These are phyloP conservation scores for Cepphus grylle DNA, from an alignment of 2,113 vertebrate genomes.

Conservation along the genomic window DNA sequence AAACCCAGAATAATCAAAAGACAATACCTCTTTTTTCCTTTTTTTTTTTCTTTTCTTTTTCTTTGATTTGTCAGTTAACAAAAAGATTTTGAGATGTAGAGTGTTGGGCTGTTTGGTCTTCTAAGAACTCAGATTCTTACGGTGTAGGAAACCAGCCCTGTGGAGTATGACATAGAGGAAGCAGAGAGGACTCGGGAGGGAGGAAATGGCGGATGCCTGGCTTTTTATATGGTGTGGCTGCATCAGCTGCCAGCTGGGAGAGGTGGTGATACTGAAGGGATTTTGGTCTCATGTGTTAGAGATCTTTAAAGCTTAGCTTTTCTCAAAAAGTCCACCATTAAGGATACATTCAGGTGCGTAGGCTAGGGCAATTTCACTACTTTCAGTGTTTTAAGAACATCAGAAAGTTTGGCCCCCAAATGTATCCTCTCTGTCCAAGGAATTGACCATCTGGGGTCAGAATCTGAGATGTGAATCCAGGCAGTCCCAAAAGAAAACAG, in stretches of 20 bases:
- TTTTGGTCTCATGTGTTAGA: not conserved
- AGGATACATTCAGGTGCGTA: rapidly evolving
- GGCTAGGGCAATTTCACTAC: not conserved
- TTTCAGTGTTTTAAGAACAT: not conserved
- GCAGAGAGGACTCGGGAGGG: not conserved
- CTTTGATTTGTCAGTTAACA: not conserved
- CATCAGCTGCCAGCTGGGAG: not conserved
- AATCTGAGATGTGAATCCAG: not conserved
- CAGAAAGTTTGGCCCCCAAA: not conserved
- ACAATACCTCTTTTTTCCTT: not conserved
- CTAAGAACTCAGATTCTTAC: not conserved
- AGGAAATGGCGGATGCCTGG: not conserved
- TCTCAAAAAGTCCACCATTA: not conserved
- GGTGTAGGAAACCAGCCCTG: not conserved
- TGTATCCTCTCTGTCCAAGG: not conserved
- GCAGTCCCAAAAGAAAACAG: not conserved
- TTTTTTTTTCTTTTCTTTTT: rapidly evolving
- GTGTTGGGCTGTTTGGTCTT: not conserved
- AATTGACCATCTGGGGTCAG: not conserved
- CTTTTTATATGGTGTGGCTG: not conserved
- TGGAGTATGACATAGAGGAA: not conserved
- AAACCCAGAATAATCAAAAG: not conserved
- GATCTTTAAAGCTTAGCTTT: not conserved
- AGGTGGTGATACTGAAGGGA: rapidly evolving
- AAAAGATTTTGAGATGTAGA: not conserved